Percentiles rank a stretch among this genome's conserved stretches.
phyloP scores from a whole-genome alignment of 1,140 invertebrate species.

The Apis laboriosa region DNA sequence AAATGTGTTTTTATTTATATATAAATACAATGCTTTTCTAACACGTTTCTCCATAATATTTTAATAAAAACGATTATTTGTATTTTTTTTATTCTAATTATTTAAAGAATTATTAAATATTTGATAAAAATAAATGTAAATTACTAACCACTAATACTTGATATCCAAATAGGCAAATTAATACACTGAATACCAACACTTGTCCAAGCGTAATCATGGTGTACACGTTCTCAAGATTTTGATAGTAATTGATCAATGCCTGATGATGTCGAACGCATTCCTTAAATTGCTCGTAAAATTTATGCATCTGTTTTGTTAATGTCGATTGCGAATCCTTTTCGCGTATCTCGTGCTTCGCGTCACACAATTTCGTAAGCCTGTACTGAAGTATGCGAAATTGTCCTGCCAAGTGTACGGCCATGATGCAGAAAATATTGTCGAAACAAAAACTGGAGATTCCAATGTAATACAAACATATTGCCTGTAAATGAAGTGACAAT shows the following conservation, averaged over 20 bases:
- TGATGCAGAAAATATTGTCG: slow-evolving; percentile 60
- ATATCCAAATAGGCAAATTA: slow-evolving; percentile 64
- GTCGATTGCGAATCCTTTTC: not conserved
- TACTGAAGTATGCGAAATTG: slow-evolving; percentile 65
- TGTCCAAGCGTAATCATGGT: slow-evolving; percentile 52
- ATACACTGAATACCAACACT: slow-evolving; percentile 53
- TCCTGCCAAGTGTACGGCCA: slow-evolving; percentile 56
- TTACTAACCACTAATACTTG: slow-evolving; percentile 34
- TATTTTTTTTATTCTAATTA: no score
- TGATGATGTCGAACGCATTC: slow-evolving; percentile 44
- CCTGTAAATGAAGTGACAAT: slow-evolving; percentile 19
- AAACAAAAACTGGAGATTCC: slow-evolving; percentile 60
- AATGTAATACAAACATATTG: slow-evolving; percentile 37
- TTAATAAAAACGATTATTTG: no score
- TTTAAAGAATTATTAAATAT: no score
- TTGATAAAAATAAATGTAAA: no score
- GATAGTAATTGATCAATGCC: slow-evolving; percentile 41
- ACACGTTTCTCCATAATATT: no score
- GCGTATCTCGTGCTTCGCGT: not conserved
- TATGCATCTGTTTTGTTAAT: rapidly evolving
- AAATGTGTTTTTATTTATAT: no score
- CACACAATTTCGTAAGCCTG: not conserved
- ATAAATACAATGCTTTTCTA: no score
- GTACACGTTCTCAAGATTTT: slow-evolving; percentile 52
- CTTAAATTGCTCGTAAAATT: slow-evolving; percentile 17